Evolutionary conservation across 2,888 invertebrate genomes (phyloP), one percentile per base, ranked within the genome.

Genomic region (Brenthis ino): DNA sequence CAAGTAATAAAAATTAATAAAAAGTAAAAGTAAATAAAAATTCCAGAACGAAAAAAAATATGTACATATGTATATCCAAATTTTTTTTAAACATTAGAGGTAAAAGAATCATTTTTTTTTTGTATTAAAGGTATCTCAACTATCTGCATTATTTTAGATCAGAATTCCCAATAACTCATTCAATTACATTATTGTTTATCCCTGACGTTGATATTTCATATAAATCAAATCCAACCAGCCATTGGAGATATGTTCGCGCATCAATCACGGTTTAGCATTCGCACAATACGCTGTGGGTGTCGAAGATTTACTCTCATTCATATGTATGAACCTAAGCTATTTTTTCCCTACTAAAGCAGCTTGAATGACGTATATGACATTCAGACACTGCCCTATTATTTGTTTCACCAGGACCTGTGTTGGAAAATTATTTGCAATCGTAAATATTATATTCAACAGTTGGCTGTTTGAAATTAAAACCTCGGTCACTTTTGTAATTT

Each of bases 281-380:
- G 65, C 65, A 60, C 63, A 66, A 66, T 57, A 57, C 68, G 80
- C 88, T 84, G 91, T 90, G 91, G 90, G 91, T 87, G 89, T 87
- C 84, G 76, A 82, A 88, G 88, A 91, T 89, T 88, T 89, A 88
- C 86, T 82, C 82, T 87, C 87, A 89, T 88, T 89, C 88, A 89
- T 89, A 89, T 90, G 88, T 89, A 90, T 88, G 86, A 50, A 85
- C 79, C 79, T 81, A 76, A 82, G 81, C 77, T 79, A 77, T 88
- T 89, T 88, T 90, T 90, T 82, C 79, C 76, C 77, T 81, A 80
- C 55, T 89, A 88, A 88, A 89, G 88, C 86, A 83, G 76, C 67
- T 73, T 68, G 78, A 77, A 80, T 85, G 87, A 86, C 86, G 79
- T 79, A 83, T 80, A 82, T 77, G 88, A 85, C 85, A 82, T 75